Conservation (phyloP, 2,797 vertebrate species). For the Sebastes oblongus region DNA sequence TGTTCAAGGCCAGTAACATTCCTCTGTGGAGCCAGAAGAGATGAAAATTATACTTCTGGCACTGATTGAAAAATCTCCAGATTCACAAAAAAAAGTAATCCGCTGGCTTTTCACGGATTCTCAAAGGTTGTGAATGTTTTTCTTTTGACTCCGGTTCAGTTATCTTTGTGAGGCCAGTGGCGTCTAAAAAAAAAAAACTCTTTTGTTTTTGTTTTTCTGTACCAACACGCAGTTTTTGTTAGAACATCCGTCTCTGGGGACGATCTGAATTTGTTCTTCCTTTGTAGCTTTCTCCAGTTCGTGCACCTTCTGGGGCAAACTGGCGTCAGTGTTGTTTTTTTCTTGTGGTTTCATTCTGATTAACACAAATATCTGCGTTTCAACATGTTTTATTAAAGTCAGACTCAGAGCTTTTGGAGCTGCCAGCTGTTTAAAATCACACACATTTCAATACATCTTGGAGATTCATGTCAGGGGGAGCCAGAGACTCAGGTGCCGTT, state of each 20-base stretch:
- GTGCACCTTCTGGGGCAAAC: slow-evolving; percentile 1
- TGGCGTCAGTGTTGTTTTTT: background rate
- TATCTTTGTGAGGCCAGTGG: background rate
- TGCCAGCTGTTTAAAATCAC: slow-evolving; percentile 56
- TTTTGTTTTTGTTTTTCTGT: background rate
- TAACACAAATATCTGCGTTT: background rate
- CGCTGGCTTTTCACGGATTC: slow-evolving; percentile 6
- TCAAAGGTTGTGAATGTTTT: slow-evolving; percentile 31
- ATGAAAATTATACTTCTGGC: slow-evolving; percentile 53
- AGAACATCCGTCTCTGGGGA: background rate
- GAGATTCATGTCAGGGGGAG: slow-evolving; percentile 34
- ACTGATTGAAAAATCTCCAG: slow-evolving; percentile 25
- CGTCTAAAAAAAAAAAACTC: background rate
- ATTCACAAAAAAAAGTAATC: slow-evolving; percentile 4
- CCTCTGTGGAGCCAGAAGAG: slow-evolving; percentile 47
- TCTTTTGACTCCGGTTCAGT: slow-evolving; percentile 10
- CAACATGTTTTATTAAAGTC: background rate
- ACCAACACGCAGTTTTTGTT: background rate
- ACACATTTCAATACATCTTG: slow-evolving; percentile 27
- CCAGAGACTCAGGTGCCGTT: slow-evolving; percentile 62
- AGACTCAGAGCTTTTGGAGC: slow-evolving; percentile 26
- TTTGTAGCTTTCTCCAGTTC: background rate
- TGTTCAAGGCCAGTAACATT: slow-evolving; percentile 32
- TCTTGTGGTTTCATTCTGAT: slow-evolving; percentile 26
- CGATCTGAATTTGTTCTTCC: background rate